Evolutionary conservation across 2,888 invertebrate species (phyloP).

Genomic region (Lasioglossum lativentre): DNA sequence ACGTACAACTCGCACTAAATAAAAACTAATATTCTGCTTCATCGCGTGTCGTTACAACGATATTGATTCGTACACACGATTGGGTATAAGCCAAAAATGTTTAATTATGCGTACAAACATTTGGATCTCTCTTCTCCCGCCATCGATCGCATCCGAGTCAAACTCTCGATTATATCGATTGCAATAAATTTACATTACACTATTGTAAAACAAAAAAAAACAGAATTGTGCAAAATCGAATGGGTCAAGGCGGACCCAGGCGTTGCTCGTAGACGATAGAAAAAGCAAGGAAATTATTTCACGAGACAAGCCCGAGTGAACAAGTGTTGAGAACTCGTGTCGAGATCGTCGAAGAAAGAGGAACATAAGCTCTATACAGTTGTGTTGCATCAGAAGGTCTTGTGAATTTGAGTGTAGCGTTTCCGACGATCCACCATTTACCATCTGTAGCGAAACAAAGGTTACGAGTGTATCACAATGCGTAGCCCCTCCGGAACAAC

Average conservation of each 20-base stretch:
- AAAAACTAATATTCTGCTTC: neutral
- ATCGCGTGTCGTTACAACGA: conserved; percentile 9
- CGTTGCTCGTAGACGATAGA: neutral
- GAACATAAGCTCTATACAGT: conserved; percentile 43
- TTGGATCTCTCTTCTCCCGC: neutral
- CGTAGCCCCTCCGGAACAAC: neutral
- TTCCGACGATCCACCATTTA: conserved; percentile 16
- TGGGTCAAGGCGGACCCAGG: neutral
- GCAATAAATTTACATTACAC: neutral
- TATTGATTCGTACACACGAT: conserved; percentile 44
- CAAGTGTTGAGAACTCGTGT: conserved; percentile 2
- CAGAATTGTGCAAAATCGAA: neutral
- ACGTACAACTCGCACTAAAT: neutral
- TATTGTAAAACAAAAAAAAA: neutral
- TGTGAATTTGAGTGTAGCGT: conserved; percentile 39
- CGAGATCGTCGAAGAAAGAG: conserved; percentile 17
- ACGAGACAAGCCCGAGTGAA: neutral
- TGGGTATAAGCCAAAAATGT: conserved; percentile 46
- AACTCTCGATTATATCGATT: neutral
- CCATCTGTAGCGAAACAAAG: neutral
- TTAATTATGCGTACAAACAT: conserved; percentile 21
- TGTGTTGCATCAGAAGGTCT: conserved; percentile 48
- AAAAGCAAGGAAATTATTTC: neutral
- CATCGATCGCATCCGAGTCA: neutral
- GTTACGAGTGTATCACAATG: neutral